Evolutionary conservation across 2,797 vertebrate genomes (phyloP).

Genomic region (Sebastes oblongus): DNA sequence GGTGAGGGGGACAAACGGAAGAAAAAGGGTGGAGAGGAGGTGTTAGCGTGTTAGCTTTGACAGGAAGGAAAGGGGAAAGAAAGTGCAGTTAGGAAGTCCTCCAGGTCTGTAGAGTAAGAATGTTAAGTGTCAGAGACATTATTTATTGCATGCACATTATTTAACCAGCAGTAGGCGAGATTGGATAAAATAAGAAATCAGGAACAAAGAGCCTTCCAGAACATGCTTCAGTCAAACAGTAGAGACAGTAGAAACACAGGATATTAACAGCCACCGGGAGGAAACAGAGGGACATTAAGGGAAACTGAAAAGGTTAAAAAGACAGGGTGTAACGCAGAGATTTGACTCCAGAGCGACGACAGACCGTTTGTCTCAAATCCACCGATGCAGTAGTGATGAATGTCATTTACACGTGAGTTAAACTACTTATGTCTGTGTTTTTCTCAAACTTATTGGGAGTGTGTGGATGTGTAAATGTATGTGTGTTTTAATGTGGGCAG

Average conservation of each 20-base stretch:
- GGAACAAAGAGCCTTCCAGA: neutral
- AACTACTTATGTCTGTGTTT: neutral
- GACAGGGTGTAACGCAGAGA: neutral
- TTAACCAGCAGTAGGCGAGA: neutral
- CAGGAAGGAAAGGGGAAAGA: neutral
- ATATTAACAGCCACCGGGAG: neutral
- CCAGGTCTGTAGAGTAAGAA: conserved; percentile 49
- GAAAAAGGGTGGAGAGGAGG: conserved; percentile 24
- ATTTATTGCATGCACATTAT: conserved; percentile 10
- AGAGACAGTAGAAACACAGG: neutral
- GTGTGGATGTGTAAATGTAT: neutral
- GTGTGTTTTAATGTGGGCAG: conserved; percentile 3
- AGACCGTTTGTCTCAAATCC: neutral
- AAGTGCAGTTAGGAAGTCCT: conserved; percentile 25
- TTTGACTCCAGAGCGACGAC: neutral
- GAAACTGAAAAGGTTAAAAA: conserved; percentile 5
- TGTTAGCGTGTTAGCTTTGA: conserved; percentile 63
- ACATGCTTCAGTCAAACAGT: neutral
- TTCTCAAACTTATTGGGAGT: too few species aligned
- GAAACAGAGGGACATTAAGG: neutral
- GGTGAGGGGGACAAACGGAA: conserved; percentile 33
- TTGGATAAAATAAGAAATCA: neutral
- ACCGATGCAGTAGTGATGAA: neutral
- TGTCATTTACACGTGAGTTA: neutral
- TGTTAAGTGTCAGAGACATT: conserved; percentile 9